Evolutionary conservation across 1,140 invertebrate genomes (phyloP), one percentile per base, ranked within the genome.

Genomic region (Argopecten irradians): DNA sequence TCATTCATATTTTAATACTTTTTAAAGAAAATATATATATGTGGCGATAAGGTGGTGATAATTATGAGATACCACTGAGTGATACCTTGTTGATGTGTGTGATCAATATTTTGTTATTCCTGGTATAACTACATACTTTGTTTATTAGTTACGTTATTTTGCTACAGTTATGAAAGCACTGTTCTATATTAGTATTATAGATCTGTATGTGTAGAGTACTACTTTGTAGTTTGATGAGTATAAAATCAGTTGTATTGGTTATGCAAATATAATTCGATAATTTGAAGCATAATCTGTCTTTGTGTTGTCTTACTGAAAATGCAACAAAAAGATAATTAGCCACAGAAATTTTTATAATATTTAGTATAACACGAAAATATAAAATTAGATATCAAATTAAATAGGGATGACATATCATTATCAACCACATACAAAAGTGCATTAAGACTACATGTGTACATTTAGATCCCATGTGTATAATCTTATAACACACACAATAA

Each of bases 231-330:
- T 71, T 71, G 55, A 71, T 0, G n/a, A 28, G 8, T 71, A 71
- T 71, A 5, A 71, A 71, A 71, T 71, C 55, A 71, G 55, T 71
- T 71, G 55, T 71, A 71, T 71, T 28, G 55, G 55, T 71, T 71
- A 71, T 71, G 55, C 55, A 71, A 71, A 71, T 71, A 71, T 71
- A 71, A 71, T 71, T 71, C 22, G 55, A 71, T 71, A 71, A 71
- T 71, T 71, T 71, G 55, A 71, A 22, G 55, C 55, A 71, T 71
- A 28, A 5, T 28, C n/a, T 71, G 55, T 71, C 22, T 71, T 71
- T n/a, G 55, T 71, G 14, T n/a, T 71, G 2, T 71, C 28, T 2
- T 71, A n/a, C n/a, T n/a, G n/a, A n/a, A n/a, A n/a, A n/a, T n/a
- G n/a, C n/a, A n/a, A n/a, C n/a, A n/a, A n/a, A n/a, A n/a, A n/a